These are phyloP conservation scores for Chamaedrilus cognettii DNA, from an alignment of 2,888 invertebrate genomes.

Conservation along the genomic window DNA sequence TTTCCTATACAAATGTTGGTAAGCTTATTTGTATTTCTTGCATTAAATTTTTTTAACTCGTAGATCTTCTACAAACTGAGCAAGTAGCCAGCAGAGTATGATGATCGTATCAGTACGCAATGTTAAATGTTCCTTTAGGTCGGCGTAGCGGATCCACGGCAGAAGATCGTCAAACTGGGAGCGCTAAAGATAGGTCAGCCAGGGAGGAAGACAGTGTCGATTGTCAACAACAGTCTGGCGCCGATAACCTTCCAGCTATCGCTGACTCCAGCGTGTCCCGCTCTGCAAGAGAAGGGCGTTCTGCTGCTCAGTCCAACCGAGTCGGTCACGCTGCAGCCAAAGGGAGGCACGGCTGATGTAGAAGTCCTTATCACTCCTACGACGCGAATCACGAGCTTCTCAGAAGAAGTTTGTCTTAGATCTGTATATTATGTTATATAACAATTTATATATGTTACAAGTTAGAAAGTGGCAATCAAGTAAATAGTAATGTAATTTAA, in stretches of 20 bases:
- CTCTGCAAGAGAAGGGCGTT: constrained; percentile 49
- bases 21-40: too few relatives aligned
- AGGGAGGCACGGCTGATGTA: constrained; percentile 52
- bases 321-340: constrained; percentile 50
- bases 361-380: constrained; percentile 55
- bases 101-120: too few relatives aligned
- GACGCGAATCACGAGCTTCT: constrained; percentile 54
- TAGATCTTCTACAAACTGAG: too few relatives aligned
- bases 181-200: constrained; percentile 52
- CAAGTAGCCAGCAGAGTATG: too few relatives aligned
- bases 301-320: constrained; percentile 48
- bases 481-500: too few relatives aligned
- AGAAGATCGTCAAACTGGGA: constrained; percentile 57
- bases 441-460: too few relatives aligned
- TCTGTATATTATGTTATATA: too few relatives aligned
- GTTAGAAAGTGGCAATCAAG: too few relatives aligned
- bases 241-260: constrained; percentile 54
- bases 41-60: too few relatives aligned
- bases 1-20: too few relatives aligned
- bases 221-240: constrained; percentile 58
- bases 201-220: constrained; percentile 49
- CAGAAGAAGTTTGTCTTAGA: constrained; percentile 53
- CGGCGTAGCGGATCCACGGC: constrained; percentile 54
- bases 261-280: constrained; percentile 49
- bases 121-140: constrained; percentile 50